These are phyloP conservation scores for Solenopsis fugax DNA, from an alignment of 1,140 invertebrate species.

Conservation along the genomic window DNA sequence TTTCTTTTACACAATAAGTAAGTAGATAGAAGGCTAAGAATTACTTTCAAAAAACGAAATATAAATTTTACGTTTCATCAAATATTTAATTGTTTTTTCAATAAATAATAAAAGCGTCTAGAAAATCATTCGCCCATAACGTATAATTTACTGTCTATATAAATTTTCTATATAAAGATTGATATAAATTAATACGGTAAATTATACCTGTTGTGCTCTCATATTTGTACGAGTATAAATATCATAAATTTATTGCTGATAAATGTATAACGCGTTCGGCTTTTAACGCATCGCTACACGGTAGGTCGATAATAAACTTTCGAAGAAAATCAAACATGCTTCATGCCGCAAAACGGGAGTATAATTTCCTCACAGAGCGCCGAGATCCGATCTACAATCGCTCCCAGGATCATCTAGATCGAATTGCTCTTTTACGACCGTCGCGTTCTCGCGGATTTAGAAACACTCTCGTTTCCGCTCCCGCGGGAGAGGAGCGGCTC, in stretches of 20 bases:
- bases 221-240: background rate
- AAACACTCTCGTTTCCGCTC: slow-evolving; percentile 46
- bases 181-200: slow-evolving; percentile 28
- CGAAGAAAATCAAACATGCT: slow-evolving; percentile 20
- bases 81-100: background rate
- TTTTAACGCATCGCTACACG: slow-evolving; percentile 44
- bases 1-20: background rate
- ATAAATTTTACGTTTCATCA: background rate
- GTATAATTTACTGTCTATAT: slow-evolving; percentile 1
- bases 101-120: slow-evolving; percentile 36
- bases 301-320: slow-evolving; percentile 28
- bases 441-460: slow-evolving; percentile 14
- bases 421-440: background rate
- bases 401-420: background rate
- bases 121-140: slow-evolving; percentile 34
- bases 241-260: background rate
- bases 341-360: background rate
- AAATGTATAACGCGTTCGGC: background rate
- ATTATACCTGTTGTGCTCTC: background rate
- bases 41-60: background rate
- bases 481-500: slow-evolving; percentile 23
- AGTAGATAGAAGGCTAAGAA: background rate
- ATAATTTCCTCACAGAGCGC: background rate
- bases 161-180: background rate
- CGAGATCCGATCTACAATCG: background rate